Percentiles rank a stretch among this genome's conserved stretches.
phyloP scores from a whole-genome alignment of 2,797 vertebrate genomes.

The Hippoglossus hippoglossus region DNA sequence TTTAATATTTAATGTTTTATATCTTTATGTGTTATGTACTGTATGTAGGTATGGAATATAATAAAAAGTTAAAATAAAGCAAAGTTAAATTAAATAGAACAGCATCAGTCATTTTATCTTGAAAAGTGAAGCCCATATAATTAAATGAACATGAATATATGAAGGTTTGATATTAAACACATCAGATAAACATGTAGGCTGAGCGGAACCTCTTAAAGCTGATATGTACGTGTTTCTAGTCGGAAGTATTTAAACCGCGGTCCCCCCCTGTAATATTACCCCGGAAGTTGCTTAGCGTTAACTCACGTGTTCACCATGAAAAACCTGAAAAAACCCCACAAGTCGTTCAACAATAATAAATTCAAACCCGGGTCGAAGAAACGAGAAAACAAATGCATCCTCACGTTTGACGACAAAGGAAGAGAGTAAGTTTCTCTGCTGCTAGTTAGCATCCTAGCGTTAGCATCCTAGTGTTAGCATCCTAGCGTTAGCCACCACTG shows the following conservation, averaged over 20 bases:
- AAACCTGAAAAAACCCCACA: conserved; percentile 57
- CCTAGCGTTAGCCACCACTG: conserved; percentile 1
- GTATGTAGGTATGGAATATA: no score
- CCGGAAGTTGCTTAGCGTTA: no score
- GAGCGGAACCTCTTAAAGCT: conserved; percentile 14
- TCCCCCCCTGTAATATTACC: neutral
- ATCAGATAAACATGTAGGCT: no score
- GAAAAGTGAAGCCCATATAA: no score
- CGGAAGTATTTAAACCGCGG: conserved; percentile 45
- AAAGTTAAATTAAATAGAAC: neutral
- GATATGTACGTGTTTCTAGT: conserved; percentile 7
- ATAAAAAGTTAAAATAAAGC: no score
- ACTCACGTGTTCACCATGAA: conserved; percentile 56
- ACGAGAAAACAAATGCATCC: conserved; percentile 77
- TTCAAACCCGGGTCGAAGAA: conserved; percentile 77
- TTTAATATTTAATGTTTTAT: neutral
- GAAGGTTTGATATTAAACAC: neutral
- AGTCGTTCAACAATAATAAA: conserved; percentile 45
- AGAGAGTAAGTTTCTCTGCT: conserved; percentile 77
- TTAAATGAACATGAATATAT: neutral
- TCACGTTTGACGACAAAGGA: conserved; percentile 81
- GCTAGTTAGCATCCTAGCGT: neutral
- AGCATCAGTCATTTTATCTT: no score
- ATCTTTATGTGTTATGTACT: conserved; percentile 5
- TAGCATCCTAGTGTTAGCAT: conserved; percentile 8